Evolutionary conservation across 2,888 invertebrate species (phyloP).

Genomic region (Tetropium fuscum): DNA sequence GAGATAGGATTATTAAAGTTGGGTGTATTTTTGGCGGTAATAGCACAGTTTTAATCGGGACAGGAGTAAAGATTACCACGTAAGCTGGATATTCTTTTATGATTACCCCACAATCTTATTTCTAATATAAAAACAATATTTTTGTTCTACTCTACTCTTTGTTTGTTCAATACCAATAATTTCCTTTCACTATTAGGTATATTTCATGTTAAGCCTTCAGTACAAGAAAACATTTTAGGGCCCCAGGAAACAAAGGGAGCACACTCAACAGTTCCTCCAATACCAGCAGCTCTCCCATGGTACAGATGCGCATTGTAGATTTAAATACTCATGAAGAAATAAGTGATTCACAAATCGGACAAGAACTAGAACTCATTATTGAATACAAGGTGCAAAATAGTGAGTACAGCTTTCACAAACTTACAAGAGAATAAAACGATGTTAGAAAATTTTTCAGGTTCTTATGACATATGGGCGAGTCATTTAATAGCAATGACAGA

Average conservation of each 20-base stretch:
- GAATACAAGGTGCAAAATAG: constrained; percentile 63
- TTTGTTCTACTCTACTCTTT: neutral
- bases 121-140: neutral
- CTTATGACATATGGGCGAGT: constrained; percentile 78
- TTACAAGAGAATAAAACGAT: too few relatives aligned
- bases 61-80: constrained; percentile 71
- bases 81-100: too few relatives aligned
- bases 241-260: constrained; percentile 65
- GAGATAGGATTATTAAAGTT: constrained; percentile 84
- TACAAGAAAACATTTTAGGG: too few relatives aligned
- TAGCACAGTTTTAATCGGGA: constrained; percentile 69
- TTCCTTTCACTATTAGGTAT: too few relatives aligned
- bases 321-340: constrained; percentile 70
- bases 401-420: too few relatives aligned
- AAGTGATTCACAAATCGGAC: constrained; percentile 76
- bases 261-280: constrained; percentile 64
- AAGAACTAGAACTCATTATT: constrained; percentile 74
- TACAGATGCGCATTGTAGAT: constrained; percentile 73
- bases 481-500: constrained; percentile 85
- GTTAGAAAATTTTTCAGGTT: constrained; percentile 55
- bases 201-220: too few relatives aligned
- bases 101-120: neutral
- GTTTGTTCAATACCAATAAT: too few relatives aligned
- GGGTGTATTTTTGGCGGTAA: constrained; percentile 77
- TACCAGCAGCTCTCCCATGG: constrained; percentile 65